Evolutionary conservation across 2,797 vertebrate genomes (phyloP).

Genomic region (Chloroceryle amazona): DNA sequence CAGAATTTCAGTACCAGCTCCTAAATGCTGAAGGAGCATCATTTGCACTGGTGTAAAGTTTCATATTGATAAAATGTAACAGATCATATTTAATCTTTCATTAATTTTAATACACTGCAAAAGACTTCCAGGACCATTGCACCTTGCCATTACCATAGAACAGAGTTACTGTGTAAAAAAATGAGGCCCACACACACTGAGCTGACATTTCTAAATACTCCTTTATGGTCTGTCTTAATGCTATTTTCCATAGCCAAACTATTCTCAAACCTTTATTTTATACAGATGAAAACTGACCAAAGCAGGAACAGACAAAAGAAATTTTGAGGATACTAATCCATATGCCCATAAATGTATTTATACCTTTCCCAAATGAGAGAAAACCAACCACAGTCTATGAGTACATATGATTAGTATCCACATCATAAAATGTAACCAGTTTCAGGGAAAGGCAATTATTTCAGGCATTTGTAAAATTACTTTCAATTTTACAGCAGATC

Average conservation of each 20-base stretch:
- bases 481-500: neutral
- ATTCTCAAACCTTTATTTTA: neutral
- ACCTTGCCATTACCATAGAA: neutral
- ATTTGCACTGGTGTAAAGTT: neutral
- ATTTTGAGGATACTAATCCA: neutral
- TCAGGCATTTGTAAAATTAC: neutral
- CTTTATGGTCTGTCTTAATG: neutral
- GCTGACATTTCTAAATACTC: neutral
- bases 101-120: neutral
- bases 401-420: neutral
- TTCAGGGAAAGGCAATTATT: neutral
- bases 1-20: neutral
- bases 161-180: neutral
- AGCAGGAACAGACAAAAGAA: neutral
- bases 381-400: neutral
- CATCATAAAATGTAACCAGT: neutral
- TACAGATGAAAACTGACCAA: neutral
- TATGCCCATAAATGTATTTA: neutral
- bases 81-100: neutral
- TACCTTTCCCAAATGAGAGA: neutral
- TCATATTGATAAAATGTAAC: neutral
- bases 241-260: neutral
- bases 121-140: neutral
- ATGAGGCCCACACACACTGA: neutral
- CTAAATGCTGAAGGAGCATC: neutral